phyloP scores from a whole-genome alignment of 2,888 invertebrate genomes.

The Drosophila percnosoma region DNA sequence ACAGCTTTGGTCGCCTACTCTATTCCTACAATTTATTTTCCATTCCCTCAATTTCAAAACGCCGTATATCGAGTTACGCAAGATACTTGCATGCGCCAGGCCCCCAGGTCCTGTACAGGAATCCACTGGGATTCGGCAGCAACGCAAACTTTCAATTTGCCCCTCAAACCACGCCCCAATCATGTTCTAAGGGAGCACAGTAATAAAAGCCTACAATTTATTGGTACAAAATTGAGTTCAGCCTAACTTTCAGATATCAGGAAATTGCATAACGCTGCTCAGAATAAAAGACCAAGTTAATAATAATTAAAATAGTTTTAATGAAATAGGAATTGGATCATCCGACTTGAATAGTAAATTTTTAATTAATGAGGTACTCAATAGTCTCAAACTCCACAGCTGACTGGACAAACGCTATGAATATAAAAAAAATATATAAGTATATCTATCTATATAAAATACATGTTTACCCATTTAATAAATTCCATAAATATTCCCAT shows the following conservation, averaged over 20 bases:
- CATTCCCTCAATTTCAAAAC: conserved; percentile 50
- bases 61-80: conserved; percentile 58
- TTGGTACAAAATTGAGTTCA: not conserved
- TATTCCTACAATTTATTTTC: conserved; percentile 58
- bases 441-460: not conserved
- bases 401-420: not conserved
- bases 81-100: conserved; percentile 21
- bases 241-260: conserved; percentile 10
- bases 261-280: not conserved
- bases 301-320: not conserved
- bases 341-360: not conserved
- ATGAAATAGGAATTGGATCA: not conserved
- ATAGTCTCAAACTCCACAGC: not conserved
- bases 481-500: not conserved
- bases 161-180: conserved; percentile 14
- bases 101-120: conserved; percentile 7
- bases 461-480: not conserved
- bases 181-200: not conserved
- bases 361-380: not conserved
- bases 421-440: not conserved
- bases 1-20: conserved; percentile 14
- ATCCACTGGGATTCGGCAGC: not conserved
- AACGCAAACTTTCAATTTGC: conserved; percentile 34
- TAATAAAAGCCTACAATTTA: conserved; percentile 26
- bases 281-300: not conserved